phyloP scores from a whole-genome alignment of 2,113 vertebrate genomes.

The Rynchops niger region DNA sequence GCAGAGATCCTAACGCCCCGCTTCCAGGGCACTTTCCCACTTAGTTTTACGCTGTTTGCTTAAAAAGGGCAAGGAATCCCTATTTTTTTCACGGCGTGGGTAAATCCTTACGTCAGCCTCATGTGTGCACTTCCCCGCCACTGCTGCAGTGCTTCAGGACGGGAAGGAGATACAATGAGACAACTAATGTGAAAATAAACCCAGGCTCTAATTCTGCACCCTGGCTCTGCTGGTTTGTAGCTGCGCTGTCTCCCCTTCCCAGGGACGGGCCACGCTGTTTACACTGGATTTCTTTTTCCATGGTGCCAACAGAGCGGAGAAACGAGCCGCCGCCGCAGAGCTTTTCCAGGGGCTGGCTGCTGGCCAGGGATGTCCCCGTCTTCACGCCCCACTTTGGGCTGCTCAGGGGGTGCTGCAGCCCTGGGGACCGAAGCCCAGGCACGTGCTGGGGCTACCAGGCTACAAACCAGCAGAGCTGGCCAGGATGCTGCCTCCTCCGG shows the following conservation, averaged over 20 bases:
- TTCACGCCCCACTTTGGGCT: background rate
- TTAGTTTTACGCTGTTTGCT: background rate
- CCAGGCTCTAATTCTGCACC: background rate
- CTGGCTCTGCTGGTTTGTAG: background rate
- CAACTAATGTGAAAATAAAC: background rate
- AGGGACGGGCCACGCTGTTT: background rate
- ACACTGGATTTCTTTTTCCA: background rate
- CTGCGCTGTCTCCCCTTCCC: background rate
- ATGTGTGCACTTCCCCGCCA: background rate
- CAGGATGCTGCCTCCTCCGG: background rate
- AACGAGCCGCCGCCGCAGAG: rapidly evolving
- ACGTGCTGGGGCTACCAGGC: rapidly evolving
- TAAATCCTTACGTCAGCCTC: background rate
- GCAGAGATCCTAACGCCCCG: background rate
- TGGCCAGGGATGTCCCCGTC: background rate
- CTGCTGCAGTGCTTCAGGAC: background rate
- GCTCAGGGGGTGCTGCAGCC: background rate
- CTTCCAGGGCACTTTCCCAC: background rate
- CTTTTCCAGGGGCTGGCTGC: background rate
- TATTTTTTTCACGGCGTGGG: background rate
- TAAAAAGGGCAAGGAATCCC: background rate
- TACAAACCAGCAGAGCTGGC: background rate
- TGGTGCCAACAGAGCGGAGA: background rate
- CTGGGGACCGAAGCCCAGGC: background rate
- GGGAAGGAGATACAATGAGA: background rate